These are phyloP conservation scores for Adoxophyes honmai DNA, from an alignment of 1,140 invertebrate genomes.

Conservation along the genomic window DNA sequence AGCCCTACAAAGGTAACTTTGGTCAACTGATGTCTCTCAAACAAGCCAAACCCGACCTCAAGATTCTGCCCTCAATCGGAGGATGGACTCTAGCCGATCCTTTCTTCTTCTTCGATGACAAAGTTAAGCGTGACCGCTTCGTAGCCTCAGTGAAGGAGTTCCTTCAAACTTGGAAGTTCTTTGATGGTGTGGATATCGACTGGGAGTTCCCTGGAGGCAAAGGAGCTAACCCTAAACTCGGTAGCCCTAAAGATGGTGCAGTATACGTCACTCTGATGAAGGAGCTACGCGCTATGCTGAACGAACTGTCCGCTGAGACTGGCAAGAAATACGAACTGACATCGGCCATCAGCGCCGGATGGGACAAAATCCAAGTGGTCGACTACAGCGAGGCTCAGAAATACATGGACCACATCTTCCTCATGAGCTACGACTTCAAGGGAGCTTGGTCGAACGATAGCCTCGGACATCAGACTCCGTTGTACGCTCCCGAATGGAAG, in stretches of 20 bases:
- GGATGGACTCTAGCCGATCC: conserved; percentile 72
- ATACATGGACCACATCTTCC: conserved; percentile 70
- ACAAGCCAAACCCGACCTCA: conserved; percentile 62
- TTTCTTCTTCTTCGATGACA: conserved; percentile 67
- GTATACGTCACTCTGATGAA: conserved; percentile 61
- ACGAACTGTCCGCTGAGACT: conserved; percentile 53
- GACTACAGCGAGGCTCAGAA: conserved; percentile 62
- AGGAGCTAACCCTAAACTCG: conserved; percentile 62
- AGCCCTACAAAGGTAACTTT: conserved; percentile 71
- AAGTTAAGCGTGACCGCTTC: conserved; percentile 57
- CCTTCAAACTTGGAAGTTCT: conserved; percentile 70
- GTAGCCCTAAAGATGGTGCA: conserved; percentile 59
- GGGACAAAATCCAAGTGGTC: conserved; percentile 70
- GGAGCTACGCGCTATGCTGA: conserved; percentile 63
- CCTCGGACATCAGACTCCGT: conserved; percentile 57
- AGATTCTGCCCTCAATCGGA: conserved; percentile 66
- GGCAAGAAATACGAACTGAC: conserved; percentile 67
- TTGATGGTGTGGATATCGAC: conserved; percentile 69
- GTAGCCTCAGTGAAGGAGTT: conserved; percentile 68
- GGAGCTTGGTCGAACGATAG: conserved; percentile 69
- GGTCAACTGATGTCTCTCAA: conserved; percentile 69
- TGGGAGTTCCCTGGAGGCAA: conserved; percentile 73
- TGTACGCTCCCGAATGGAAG: conserved; percentile 61
- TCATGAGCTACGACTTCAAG: conserved; percentile 72
- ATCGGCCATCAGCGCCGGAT: conserved; percentile 66